Conservation (phyloP, 2,113 vertebrate species). For the Spea multiplicata region DNA sequence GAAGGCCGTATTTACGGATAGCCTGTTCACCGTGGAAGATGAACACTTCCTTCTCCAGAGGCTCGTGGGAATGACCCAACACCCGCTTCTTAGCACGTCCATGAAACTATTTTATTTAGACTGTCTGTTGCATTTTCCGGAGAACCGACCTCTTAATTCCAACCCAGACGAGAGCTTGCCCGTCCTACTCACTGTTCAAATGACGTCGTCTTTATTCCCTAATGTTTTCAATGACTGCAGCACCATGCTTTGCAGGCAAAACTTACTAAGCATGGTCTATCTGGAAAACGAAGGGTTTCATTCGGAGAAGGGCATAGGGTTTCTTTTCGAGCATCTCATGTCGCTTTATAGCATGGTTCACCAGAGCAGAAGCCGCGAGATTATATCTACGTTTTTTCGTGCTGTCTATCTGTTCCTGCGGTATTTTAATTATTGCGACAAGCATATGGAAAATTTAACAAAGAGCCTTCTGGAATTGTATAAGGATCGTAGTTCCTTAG, state of each 20-base stretch:
- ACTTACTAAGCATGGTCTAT: slow-evolving; percentile 75
- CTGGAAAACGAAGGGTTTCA: slow-evolving; percentile 66
- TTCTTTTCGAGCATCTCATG: slow-evolving; percentile 70
- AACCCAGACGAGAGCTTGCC: slow-evolving; percentile 71
- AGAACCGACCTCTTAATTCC: slow-evolving; percentile 78
- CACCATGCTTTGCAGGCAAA: slow-evolving; percentile 73
- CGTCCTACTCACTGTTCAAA: slow-evolving; percentile 70
- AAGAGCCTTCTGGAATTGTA: slow-evolving; percentile 70
- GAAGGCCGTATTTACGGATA: slow-evolving; percentile 82
- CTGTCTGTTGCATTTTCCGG: slow-evolving; percentile 81
- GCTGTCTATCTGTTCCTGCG: slow-evolving; percentile 71
- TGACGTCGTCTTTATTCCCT: slow-evolving; percentile 69
- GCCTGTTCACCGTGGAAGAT: slow-evolving; percentile 81
- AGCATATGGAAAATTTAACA: slow-evolving; percentile 56
- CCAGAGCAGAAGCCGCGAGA: slow-evolving; percentile 57
- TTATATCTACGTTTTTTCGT: slow-evolving; percentile 72
- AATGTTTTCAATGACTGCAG: slow-evolving; percentile 73
- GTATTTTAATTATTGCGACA: slow-evolving; percentile 64
- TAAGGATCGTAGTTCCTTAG: slow-evolving; percentile 62
- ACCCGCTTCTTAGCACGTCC: slow-evolving; percentile 66
- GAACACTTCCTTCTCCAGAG: slow-evolving; percentile 77
- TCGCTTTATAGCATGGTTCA: slow-evolving; percentile 68
- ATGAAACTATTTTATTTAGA: slow-evolving; percentile 80
- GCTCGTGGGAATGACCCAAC: slow-evolving; percentile 75
- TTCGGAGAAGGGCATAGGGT: slow-evolving; percentile 61